Evolutionary conservation across 1,140 invertebrate genomes (phyloP).

Genomic region (Pachypeltis micranthus): DNA sequence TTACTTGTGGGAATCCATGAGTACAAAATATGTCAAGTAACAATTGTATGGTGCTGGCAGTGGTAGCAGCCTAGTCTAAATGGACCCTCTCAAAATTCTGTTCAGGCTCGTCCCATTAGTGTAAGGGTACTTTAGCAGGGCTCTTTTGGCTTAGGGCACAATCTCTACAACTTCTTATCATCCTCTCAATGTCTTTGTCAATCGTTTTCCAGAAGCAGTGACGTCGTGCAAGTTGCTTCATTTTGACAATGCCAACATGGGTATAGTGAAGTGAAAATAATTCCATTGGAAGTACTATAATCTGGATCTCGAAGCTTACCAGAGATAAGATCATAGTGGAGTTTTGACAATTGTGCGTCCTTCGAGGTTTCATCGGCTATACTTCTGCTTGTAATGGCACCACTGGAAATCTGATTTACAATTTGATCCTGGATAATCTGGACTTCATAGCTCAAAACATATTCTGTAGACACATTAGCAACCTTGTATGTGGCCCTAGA

Average conservation of each 20-base stretch:
- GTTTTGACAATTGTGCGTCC: background rate
- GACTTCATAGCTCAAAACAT: background rate
- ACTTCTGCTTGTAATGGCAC: background rate
- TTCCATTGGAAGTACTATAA: background rate
- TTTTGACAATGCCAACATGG: conserved; percentile 32
- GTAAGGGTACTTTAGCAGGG: background rate
- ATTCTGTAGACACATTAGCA: background rate
- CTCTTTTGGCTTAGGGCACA: background rate
- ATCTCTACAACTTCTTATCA: background rate
- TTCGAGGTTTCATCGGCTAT: background rate
- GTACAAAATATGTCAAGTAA: too few relatives aligned
- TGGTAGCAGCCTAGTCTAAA: background rate
- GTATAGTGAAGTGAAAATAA: conserved; percentile 23
- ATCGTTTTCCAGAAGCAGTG: conserved; percentile 33
- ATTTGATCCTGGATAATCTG: background rate
- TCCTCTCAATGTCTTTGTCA: conserved; percentile 26
- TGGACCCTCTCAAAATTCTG: too few relatives aligned
- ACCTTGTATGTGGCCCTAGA: background rate
- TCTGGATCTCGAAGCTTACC: background rate
- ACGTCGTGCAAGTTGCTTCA: conserved; percentile 32
- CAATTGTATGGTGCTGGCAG: background rate
- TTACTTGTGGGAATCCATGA: too few relatives aligned
- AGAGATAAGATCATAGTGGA: background rate
- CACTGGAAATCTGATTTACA: background rate
- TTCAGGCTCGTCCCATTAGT: background rate